Conservation (phyloP, 2,113 vertebrate genomes). For the Redunca redunca region DNA sequence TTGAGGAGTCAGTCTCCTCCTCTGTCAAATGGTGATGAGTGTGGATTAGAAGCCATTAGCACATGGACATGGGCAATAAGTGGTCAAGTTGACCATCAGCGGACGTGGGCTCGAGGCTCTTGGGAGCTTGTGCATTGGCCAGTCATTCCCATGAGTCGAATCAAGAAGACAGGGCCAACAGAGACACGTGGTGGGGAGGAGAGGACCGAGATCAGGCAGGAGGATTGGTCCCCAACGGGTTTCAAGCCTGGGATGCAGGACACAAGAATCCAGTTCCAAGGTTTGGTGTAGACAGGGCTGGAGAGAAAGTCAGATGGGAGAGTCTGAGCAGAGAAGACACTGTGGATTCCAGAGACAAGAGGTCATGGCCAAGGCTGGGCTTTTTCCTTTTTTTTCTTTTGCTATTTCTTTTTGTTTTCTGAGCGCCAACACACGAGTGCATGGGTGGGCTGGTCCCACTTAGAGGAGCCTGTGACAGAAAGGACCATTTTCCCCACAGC, state of each 20-base stretch:
- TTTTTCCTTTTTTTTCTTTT: neutral
- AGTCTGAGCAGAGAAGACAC: accelerated
- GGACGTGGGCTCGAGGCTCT: accelerated
- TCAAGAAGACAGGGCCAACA: neutral
- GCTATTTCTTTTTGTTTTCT: neutral
- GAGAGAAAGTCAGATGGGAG: neutral
- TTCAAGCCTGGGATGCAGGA: neutral
- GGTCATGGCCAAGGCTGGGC: neutral
- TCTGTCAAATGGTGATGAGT: neutral
- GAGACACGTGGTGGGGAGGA: neutral
- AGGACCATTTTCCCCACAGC: conserved; percentile 47
- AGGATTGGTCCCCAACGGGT: accelerated
- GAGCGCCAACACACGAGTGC: neutral
- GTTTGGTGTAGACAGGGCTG: accelerated
- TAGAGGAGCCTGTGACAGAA: conserved; percentile 15
- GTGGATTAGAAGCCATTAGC: neutral
- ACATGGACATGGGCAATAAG: accelerated
- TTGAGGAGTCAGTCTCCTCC: neutral
- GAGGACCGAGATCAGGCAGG: neutral
- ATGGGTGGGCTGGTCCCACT: conserved; percentile 39
- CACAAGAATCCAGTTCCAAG: no score
- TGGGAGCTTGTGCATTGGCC: accelerated
- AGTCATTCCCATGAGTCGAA: accelerated
- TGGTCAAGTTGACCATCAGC: accelerated
- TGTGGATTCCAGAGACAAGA: neutral